phyloP scores from a whole-genome alignment of 2,113 vertebrate species.

The Thoracochromis brauschi region DNA sequence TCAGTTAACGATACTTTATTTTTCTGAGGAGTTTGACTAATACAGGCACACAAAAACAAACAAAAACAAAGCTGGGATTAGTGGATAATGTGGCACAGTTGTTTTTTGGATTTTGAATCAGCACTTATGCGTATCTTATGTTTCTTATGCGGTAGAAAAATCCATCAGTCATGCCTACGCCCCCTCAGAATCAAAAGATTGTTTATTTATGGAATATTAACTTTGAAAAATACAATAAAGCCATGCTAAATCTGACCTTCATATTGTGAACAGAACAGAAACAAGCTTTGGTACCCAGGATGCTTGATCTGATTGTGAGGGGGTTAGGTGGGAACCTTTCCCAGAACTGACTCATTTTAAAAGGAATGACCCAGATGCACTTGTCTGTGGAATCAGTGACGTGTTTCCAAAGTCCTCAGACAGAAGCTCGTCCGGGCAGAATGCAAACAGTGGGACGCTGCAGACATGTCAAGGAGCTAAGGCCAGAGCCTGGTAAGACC shows the following conservation, averaged over 20 bases:
- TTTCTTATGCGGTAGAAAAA: background rate
- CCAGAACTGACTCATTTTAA: background rate
- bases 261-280: background rate
- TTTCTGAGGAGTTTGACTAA: background rate
- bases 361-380: background rate
- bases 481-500: background rate
- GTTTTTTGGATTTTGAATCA: background rate
- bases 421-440: background rate
- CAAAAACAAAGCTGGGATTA: background rate
- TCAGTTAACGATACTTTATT: background rate
- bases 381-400: background rate
- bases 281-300: background rate
- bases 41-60: background rate
- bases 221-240: background rate
- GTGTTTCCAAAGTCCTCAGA: background rate
- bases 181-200: background rate
- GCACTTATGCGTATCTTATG: background rate
- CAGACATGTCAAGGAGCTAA: background rate
- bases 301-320: background rate
- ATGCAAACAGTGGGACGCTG: background rate
- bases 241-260: background rate
- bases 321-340: background rate
- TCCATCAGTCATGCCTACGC: background rate
- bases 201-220: background rate
- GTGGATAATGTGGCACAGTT: background rate